phyloP scores from a whole-genome alignment of 2,797 vertebrate species.

The Phylloscopus collybita region DNA sequence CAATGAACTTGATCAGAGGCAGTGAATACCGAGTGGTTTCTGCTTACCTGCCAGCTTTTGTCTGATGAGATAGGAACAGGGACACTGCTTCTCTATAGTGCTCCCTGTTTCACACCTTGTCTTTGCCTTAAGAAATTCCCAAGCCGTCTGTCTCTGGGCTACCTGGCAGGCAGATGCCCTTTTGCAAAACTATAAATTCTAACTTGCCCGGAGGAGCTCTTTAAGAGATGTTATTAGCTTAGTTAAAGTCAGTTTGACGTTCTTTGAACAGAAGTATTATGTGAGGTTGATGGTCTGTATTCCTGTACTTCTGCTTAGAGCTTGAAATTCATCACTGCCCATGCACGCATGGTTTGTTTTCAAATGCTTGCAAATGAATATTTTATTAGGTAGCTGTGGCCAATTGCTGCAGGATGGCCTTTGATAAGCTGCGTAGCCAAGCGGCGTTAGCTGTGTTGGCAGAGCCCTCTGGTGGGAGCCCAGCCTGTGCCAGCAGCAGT shows the following conservation, averaged over 20 bases:
- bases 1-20: background rate
- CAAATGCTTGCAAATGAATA: background rate
- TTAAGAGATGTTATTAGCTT: background rate
- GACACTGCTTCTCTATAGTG: background rate
- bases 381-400: background rate
- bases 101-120: background rate
- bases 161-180: background rate
- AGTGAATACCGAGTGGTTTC: background rate
- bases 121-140: background rate
- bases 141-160: background rate
- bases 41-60: background rate
- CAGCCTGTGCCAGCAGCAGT: background rate
- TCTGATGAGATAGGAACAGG: background rate
- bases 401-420: conserved; percentile 2
- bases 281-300: background rate
- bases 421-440: background rate
- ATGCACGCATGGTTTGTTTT: background rate
- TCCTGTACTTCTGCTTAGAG: background rate
- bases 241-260: background rate
- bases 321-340: background rate
- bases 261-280: background rate
- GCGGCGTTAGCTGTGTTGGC: background rate
- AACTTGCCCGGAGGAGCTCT: background rate
- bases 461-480: conserved; percentile 46
- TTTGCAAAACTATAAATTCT: background rate